Evolutionary conservation across 2,797 vertebrate genomes (phyloP).

Genomic region (Otus scops): DNA sequence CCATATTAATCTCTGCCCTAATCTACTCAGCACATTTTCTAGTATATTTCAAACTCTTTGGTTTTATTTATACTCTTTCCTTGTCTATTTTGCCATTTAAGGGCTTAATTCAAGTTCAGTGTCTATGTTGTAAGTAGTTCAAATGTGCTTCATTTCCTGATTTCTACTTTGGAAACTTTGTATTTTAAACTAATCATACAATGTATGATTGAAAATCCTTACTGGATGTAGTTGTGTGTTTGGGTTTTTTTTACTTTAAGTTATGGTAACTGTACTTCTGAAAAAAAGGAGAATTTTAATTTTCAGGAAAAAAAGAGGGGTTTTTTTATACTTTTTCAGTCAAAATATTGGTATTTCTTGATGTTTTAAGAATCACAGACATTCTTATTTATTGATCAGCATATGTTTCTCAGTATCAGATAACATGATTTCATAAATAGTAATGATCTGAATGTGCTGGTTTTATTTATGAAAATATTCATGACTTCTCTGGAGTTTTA

Average conservation of each 20-base stretch:
- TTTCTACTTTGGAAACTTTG: not conserved
- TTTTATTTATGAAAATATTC: conserved; percentile 55
- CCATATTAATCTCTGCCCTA: not conserved
- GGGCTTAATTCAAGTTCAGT: not conserved
- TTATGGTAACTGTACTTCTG: not conserved
- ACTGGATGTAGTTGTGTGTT: not conserved
- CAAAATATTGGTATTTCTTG: not conserved
- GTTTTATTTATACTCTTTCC: not conserved
- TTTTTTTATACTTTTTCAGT: not conserved
- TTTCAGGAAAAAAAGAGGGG: not conserved
- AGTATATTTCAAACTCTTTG: not conserved
- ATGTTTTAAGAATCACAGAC: not conserved
- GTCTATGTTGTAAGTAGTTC: not conserved
- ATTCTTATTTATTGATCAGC: conserved; percentile 32
- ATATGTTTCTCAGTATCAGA: conserved; percentile 19
- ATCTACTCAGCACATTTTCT: not conserved
- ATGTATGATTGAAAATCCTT: not conserved
- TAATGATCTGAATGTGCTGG: not conserved
- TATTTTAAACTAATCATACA: not conserved
- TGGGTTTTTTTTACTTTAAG: not conserved
- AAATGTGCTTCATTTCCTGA: not conserved
- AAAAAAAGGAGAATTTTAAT: not conserved
- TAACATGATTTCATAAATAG: conserved; percentile 32
- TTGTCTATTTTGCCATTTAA: not conserved
- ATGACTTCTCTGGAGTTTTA: conserved; percentile 16